Evolutionary conservation across 2,797 vertebrate species (phyloP), one percentile per base, ranked within the genome.

Genomic region (Dicrostonyx torquatus): DNA sequence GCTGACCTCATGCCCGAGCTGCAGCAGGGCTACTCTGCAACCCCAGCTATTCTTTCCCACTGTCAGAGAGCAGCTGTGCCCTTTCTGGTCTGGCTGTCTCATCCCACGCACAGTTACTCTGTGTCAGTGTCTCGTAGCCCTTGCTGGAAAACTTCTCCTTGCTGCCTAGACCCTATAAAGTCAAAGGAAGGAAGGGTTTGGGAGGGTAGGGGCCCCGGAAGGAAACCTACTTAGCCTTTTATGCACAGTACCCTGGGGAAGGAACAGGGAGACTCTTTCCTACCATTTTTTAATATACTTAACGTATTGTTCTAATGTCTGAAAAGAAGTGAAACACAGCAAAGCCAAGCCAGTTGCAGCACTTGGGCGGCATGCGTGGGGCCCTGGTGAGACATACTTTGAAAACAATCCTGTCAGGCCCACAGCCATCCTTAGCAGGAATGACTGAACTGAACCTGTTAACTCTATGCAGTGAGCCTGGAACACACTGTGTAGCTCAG

Each of bases 321-420:
- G 89, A 50, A 90, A 77, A 79, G 34, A 55, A 43, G 22, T 34
- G 10, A 18, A 8, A 11, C 34, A 20, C 11, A 76, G 17, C 64
- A 76, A 43, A 82, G 73, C 45, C 53, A 10, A 29, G 79, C 68
- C 73, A 64, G 37, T 0, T 37, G 55, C 45, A 77, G 75, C 43
- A 34, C 24, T 48, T 15, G 14, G 0, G 6, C 6, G 24, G 75
- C 14, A 22, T 0, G 62, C 11, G 22, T 20, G 26, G 4, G 53
- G 75, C 37, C 62, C 7, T 34, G 7, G 40, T 4, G 45, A 7
- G 24, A 48, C 17, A 9, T 6, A 24, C 80, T 37, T 0, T 29
- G 34, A 6, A 18, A 64, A 76, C 58, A 11, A 18, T 1, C 0
- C 4, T 7, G 9, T 9, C 60, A 0, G 0, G 3, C 0, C 3